phyloP scores from a whole-genome alignment of 2,797 vertebrate species.

The Dromococcyx pavoninus region DNA sequence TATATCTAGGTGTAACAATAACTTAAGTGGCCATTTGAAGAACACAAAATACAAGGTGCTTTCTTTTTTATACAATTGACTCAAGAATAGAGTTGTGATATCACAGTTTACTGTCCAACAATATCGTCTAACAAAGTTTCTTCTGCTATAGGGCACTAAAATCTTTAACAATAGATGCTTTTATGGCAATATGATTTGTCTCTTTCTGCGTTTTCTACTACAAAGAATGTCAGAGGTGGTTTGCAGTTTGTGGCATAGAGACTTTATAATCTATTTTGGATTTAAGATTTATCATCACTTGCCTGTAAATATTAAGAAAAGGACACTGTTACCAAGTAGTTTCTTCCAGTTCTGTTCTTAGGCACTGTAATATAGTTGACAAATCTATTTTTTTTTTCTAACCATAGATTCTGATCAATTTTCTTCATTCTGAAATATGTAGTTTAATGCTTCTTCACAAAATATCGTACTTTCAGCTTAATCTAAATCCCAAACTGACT shows the following conservation, averaged over 20 bases:
- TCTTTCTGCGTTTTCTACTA: background rate
- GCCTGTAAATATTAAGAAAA: background rate
- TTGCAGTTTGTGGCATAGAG: background rate
- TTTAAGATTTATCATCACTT: background rate
- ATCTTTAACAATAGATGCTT: background rate
- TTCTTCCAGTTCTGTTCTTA: background rate
- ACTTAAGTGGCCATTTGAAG: background rate
- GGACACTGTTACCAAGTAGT: background rate
- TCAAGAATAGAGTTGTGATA: background rate
- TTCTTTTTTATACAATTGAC: background rate
- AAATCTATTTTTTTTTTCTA: background rate
- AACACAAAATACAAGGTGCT: background rate
- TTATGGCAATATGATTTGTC: background rate
- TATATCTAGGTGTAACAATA: background rate
- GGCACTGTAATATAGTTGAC: background rate
- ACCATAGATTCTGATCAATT: background rate
- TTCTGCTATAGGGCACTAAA: background rate
- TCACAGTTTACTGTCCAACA: background rate
- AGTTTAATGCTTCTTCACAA: slow-evolving; percentile 9
- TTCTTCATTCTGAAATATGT: background rate
- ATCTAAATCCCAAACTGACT: background rate
- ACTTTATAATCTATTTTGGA: background rate
- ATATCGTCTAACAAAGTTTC: background rate
- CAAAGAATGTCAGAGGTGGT: background rate
- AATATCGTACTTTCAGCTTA: background rate